Conservation (phyloP, 1,140 invertebrate species). For the Drosophila neocordata region DNA sequence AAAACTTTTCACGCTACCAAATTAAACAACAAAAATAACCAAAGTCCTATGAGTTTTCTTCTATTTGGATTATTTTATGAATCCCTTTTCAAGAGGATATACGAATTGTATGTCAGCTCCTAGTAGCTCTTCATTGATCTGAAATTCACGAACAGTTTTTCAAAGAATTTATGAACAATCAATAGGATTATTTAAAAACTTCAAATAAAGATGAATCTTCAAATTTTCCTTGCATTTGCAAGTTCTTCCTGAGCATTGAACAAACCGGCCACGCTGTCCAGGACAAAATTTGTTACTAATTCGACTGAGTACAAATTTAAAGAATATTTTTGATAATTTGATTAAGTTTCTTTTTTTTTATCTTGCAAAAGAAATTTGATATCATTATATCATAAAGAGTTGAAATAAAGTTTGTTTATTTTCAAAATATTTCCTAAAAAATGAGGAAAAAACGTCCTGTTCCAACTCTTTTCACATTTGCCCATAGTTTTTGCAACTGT, state of each 20-base stretch:
- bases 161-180: not conserved
- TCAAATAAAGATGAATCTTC: not conserved
- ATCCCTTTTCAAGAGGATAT: constrained; percentile 22
- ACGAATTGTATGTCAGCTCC: constrained; percentile 34
- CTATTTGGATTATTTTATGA: not conserved
- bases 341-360: too few species aligned
- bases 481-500: not conserved
- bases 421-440: too few species aligned
- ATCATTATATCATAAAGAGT: too few species aligned
- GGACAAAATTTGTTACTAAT: not conserved
- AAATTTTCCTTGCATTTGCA: constrained; percentile 9
- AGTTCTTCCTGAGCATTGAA: not conserved
- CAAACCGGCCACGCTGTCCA: not conserved
- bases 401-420: too few species aligned
- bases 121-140: not conserved
- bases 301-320: not conserved
- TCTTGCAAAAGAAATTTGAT: too few species aligned
- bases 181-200: not conserved
- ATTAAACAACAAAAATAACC: constrained; percentile 66
- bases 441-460: too few species aligned
- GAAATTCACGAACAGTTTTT: not conserved
- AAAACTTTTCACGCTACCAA: constrained; percentile 62
- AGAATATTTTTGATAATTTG: not conserved
- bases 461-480: too few species aligned
- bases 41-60: constrained; percentile 41